These are phyloP conservation scores for Chionoecetes opilio DNA, from an alignment of 1,140 invertebrate genomes.

Conservation along the genomic window DNA sequence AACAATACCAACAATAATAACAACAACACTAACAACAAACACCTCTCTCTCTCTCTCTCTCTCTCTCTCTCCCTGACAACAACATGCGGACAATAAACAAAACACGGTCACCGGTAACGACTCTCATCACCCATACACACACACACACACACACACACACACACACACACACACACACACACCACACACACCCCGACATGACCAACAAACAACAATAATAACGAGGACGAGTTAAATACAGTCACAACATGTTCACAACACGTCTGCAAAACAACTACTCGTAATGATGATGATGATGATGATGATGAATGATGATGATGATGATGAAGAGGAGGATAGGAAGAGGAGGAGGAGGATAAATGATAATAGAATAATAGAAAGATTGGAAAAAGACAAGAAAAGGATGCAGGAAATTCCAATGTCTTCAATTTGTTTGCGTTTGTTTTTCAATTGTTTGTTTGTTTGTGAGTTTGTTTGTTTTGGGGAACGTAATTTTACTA, in stretches of 20 bases:
- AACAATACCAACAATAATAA: background rate
- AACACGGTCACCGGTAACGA: background rate
- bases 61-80: background rate
- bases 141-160: slow-evolving; percentile 15
- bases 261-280: background rate
- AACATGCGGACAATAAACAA: slow-evolving; percentile 8
- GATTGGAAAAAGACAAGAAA: too few relatives aligned
- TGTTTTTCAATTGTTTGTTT: too few relatives aligned
- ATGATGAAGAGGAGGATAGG: too few relatives aligned
- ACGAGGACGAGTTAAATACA: slow-evolving; percentile 2
- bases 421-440: too few relatives aligned
- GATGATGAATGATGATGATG: background rate
- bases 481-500: too few relatives aligned
- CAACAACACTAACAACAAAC: slow-evolving; percentile 20
- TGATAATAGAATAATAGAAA: too few relatives aligned
- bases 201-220: slow-evolving; percentile 30
- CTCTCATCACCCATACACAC: background rate
- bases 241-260: slow-evolving; percentile 11
- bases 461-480: too few relatives aligned
- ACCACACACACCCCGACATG: background rate
- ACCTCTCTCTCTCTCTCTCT: background rate
- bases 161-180: slow-evolving; percentile 15
- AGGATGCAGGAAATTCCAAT: too few relatives aligned
- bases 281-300: background rate
- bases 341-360: too few relatives aligned